Percentiles rank a stretch among this genome's conserved stretches.
Evolutionary conservation across 30 jellyfish, hydroid and myxozoan genomes (phyloP).

Genomic region (Sanderia malayensis): DNA sequence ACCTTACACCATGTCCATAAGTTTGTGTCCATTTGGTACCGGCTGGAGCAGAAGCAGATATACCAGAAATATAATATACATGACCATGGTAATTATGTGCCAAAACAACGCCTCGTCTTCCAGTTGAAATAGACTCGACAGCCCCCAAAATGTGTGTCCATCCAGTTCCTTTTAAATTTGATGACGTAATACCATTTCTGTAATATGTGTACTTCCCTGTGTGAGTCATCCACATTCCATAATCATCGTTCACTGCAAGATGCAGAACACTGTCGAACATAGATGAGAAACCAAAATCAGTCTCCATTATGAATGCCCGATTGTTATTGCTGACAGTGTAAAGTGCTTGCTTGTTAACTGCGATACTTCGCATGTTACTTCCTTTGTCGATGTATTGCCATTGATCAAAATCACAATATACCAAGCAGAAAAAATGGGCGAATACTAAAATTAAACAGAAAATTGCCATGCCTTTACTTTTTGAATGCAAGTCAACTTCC

Average conservation of each 20-base stretch:
- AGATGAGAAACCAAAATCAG: neutral
- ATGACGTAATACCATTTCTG: neutral
- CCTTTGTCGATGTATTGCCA: neutral
- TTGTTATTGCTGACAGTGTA: neutral
- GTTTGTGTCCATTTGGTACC: neutral
- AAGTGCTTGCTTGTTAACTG: neutral
- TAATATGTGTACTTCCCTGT: neutral
- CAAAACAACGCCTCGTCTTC: neutral
- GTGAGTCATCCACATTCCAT: neutral
- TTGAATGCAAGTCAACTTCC: too few relatives aligned
- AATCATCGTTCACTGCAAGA: neutral
- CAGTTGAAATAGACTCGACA: neutral
- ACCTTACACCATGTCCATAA: neutral
- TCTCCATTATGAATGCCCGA: neutral
- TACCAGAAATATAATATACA: neutral
- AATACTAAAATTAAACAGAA: neutral
- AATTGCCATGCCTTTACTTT: too few relatives aligned
- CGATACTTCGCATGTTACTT: neutral
- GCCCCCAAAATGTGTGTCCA: neutral
- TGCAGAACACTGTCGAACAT: neutral
- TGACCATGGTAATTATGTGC: neutral
- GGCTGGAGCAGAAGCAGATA: neutral
- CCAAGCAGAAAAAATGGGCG: neutral
- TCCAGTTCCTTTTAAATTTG: neutral
- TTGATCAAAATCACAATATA: neutral